Conservation (phyloP, 2,888 invertebrate genomes). For the Leptopilina syphax region DNA sequence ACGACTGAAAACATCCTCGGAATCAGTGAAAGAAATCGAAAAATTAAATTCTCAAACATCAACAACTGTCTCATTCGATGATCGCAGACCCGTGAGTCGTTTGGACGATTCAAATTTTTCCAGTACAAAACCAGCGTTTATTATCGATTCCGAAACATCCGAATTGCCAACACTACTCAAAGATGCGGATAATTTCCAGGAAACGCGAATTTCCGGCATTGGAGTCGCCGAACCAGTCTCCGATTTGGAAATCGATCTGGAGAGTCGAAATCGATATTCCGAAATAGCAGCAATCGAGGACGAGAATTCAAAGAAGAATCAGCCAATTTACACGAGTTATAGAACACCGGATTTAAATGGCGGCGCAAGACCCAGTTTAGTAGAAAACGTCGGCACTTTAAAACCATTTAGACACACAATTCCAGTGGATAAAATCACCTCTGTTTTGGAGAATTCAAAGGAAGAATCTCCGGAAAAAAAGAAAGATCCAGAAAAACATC, state of each 20-base stretch:
- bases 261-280: conserved; percentile 67
- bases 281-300: conserved; percentile 59
- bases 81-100: background rate
- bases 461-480: too few species aligned
- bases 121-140: background rate
- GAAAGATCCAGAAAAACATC: background rate
- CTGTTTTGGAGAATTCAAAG: conserved; percentile 53
- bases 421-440: conserved; percentile 72
- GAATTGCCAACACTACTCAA: conserved; percentile 11
- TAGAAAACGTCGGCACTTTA: conserved; percentile 69
- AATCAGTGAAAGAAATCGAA: conserved; percentile 39
- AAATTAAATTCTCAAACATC: background rate
- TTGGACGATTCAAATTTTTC: conserved; percentile 31
- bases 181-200: conserved; percentile 18
- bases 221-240: conserved; percentile 75
- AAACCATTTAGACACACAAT: conserved; percentile 74
- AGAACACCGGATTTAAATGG: conserved; percentile 72
- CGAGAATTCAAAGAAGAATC: conserved; percentile 52
- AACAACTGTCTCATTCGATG: background rate
- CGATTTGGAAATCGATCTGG: conserved; percentile 69
- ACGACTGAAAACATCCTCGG: conserved; percentile 64
- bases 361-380: conserved; percentile 65
- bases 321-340: conserved; percentile 73
- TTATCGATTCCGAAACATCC: conserved; percentile 3
- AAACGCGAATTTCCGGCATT: conserved; percentile 64